Base-by-base conservation (phyloP, 2,113 vertebrate genomes). In the Podarcis muralis region DNA sequence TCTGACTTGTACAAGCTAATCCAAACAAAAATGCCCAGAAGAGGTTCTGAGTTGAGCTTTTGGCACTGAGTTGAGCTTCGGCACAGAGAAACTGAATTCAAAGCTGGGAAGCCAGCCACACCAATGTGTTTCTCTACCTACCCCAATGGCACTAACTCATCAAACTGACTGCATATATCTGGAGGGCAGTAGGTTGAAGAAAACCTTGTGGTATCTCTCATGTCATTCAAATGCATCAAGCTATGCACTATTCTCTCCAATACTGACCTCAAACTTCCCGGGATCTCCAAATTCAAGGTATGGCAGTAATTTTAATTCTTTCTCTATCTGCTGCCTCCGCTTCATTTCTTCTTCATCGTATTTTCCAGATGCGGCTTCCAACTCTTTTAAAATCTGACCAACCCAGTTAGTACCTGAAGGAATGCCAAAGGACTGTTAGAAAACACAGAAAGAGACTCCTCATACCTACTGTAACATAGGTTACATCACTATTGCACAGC, bases 401-500 rank as follows among this genome's bases (percentile, higher is more conserved):
- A 95, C 81, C 94, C 93, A 95, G 15, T 94, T 93, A 1, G 87
- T 94, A 92, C 94, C 93, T 94, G 87, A 75, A 90, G 88, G 0
- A 1, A 72, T 43, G 65, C 62, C 9, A 53, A 87, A 35, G 81
- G 3, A 74, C 0, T 2, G 0, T 84, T 66, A 66, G 68, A 84
- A 74, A 74, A 8, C 16, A 32, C 48, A 85, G 32, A 75, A 35
- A 59, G 15, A 3, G 40, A 22, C 23, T 43, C 23, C 2, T 30
- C 68, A 48, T 71, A 9, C 68, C 43, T 57, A 4, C 68, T 32
- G n/a, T 23, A 13, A 27, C 32, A 40, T 62, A 35, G 79, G 8
- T 80, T 32, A n/a, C 30, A 30, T 30, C 27, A 18, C 25, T 18
- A 18, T 57, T 30, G 23, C 6, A 12, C 40, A 43, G 27, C 25